Evolutionary conservation across 1,140 invertebrate genomes (phyloP).

Genomic region (Pseudomyrmex gracilis): DNA sequence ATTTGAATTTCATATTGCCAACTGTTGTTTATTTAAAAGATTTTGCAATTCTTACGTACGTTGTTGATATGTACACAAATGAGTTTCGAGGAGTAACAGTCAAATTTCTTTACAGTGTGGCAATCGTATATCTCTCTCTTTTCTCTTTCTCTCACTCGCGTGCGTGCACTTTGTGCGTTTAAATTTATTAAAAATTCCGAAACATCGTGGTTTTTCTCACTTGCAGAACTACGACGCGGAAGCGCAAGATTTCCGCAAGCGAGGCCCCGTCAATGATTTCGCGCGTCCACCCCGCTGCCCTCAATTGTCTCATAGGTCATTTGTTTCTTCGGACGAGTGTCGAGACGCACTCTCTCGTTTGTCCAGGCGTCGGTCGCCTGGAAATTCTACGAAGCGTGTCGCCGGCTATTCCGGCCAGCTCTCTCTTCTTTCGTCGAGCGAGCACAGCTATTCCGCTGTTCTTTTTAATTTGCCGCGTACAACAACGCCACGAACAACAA

Average conservation of each 20-base stretch:
- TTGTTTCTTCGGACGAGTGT: conserved; percentile 15
- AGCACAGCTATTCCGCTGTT: neutral
- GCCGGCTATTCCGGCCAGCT: conserved; percentile 56
- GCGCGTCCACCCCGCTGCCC: conserved; percentile 35
- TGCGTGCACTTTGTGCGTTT: neutral
- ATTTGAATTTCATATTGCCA: too few species aligned
- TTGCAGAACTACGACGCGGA: neutral
- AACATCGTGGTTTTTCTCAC: neutral
- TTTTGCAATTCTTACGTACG: too few species aligned
- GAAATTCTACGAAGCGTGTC: conserved; percentile 66
- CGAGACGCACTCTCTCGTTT: neutral
- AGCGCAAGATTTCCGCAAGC: conserved; percentile 13
- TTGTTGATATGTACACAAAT: too few species aligned
- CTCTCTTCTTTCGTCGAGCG: conserved; percentile 13
- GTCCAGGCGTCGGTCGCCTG: conserved; percentile 35
- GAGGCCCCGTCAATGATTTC: conserved; percentile 38
- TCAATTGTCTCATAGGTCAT: conserved; percentile 32
- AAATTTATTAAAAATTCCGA: neutral
- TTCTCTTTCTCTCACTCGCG: too few species aligned
- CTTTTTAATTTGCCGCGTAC: conserved; percentile 42
- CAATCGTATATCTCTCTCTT: too few species aligned
- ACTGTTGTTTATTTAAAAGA: too few species aligned
- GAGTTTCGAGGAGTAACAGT: too few species aligned
- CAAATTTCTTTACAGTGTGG: too few species aligned
- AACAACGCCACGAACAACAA: conserved; percentile 68